Evolutionary conservation across 2,113 vertebrate species (phyloP).

Genomic region (Dasyornis broadbenti): DNA sequence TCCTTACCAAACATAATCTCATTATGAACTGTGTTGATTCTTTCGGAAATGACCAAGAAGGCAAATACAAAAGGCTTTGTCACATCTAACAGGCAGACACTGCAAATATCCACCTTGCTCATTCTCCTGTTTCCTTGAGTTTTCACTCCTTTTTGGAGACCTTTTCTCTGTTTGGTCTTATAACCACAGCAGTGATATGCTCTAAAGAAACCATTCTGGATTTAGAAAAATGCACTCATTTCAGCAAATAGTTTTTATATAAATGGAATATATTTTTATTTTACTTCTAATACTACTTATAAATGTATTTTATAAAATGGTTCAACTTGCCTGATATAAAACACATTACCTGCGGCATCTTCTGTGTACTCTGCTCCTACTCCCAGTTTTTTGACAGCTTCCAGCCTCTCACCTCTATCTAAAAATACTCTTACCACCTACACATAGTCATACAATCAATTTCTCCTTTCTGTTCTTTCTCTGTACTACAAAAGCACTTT

Average conservation of each 20-base stretch:
- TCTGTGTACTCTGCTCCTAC: conserved; percentile 4
- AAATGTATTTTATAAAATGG: neutral
- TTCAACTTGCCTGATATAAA: neutral
- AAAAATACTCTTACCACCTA: conserved; percentile 46
- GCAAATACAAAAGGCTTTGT: neutral
- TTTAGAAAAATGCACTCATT: neutral
- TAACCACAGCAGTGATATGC: neutral
- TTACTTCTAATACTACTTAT: neutral
- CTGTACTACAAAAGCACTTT: conserved; percentile 23
- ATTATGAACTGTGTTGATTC: neutral
- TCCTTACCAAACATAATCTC: conserved; percentile 28
- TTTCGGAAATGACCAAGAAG: neutral
- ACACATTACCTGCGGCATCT: neutral
- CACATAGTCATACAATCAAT: neutral
- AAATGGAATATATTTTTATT: neutral
- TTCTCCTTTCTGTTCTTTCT: conserved; percentile 21
- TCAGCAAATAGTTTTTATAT: neutral
- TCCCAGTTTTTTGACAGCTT: conserved; percentile 8
- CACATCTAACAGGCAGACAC: neutral
- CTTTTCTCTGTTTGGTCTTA: neutral
- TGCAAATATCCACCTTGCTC: neutral
- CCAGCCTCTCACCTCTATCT: conserved; percentile 48
- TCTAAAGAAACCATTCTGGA: neutral
- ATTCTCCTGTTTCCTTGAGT: neutral
- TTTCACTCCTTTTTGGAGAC: neutral